Evolutionary conservation across 1,140 invertebrate genomes (phyloP), one percentile per base, ranked within the genome.

Genomic region (Calosoma granatense): DNA sequence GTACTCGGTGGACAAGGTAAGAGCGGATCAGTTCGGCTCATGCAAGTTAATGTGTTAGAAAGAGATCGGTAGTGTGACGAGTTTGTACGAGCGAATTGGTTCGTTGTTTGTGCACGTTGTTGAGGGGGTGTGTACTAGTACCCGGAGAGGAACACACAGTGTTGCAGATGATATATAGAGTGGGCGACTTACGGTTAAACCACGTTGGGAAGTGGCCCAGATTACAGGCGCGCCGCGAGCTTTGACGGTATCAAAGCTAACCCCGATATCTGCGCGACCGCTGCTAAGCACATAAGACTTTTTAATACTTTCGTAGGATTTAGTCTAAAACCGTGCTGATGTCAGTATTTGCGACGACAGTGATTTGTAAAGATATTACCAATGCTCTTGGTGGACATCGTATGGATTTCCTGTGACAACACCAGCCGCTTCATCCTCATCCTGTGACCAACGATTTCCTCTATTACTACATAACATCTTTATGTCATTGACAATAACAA

Each of bases 191-290:
- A 81, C 76, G 74, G 76, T 79, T 78, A 80, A 79, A 80, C 78
- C 78, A 78, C 74, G 78, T 70, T 77, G 79, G 79, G 77, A 81
- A 81, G 79, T 79, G 79, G 79, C 75, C 78, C 76, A 81, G 78
- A 80, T 80, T 80, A 81, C 73, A 79, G 77, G 26, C 66, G 70
- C 70, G 69, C 21, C 59, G 14, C 15, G 20, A 66, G 68, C 70
- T 67, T 71, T 71, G 70, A 65, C 65, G 67, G 70, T 63, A 68
- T 70, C 70, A 70, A 69, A 64, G 66, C 63, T 63, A 67, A 68
- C 65, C 61, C 66, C 68, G 67, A 67, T 68, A 62, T 64, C 62
- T 63, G 56, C 61, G 65, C 65, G 63, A 47, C 41, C 64, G 66
- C 57, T 60, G 67, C 68, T 70, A 71, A 71, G 70, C 70, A 64